phyloP scores from a whole-genome alignment of 2,113 vertebrate species.

The Falcunculus frontatus region DNA sequence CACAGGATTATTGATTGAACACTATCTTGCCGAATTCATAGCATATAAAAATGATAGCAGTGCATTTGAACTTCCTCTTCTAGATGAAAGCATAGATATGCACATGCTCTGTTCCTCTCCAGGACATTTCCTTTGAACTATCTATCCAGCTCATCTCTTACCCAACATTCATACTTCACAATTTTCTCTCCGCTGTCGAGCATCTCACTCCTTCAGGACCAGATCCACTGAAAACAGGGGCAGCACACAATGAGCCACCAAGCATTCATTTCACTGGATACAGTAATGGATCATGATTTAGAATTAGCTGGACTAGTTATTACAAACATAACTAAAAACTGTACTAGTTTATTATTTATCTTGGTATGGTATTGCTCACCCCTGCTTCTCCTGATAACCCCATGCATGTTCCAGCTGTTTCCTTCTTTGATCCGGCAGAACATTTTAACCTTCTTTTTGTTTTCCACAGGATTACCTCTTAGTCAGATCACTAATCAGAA shows the following conservation, averaged over 20 bases:
- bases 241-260: neutral
- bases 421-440: neutral
- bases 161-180: neutral
- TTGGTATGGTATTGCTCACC: accelerated
- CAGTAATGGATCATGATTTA: neutral
- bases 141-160: neutral
- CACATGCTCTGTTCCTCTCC: neutral
- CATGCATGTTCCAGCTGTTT: neutral
- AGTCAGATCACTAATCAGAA: neutral
- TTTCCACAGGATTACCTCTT: neutral
- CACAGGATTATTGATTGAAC: neutral
- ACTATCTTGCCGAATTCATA: neutral
- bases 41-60: neutral
- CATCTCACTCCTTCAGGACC: neutral
- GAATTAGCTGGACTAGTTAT: neutral
- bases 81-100: neutral
- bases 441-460: neutral
- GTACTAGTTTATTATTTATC: neutral
- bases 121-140: neutral
- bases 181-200: neutral
- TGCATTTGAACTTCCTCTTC: neutral
- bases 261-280: neutral
- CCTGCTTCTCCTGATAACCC: neutral
- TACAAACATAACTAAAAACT: neutral
- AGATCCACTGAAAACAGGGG: neutral